These are phyloP conservation scores for Oryzias curvinotus DNA, from an alignment of 2,113 vertebrate genomes.

Conservation along the genomic window DNA sequence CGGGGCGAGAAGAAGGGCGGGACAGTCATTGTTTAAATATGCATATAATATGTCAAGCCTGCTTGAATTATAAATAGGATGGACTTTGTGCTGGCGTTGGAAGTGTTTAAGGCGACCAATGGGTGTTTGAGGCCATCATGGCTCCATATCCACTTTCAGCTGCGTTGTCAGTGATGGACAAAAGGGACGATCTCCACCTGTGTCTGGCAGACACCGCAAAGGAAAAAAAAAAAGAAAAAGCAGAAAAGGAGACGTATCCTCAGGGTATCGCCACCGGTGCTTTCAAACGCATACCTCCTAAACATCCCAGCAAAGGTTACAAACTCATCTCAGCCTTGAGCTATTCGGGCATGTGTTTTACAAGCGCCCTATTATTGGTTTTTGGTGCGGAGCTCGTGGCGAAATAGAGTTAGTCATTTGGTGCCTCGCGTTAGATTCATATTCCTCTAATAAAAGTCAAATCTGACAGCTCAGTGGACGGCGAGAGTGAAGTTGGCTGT, in stretches of 20 bases:
- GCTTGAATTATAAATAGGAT: constrained; percentile 63
- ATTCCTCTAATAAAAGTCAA: constrained; percentile 39
- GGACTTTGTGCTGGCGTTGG: constrained; percentile 41
- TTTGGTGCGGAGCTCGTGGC: too few species aligned
- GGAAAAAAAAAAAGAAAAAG: constrained; percentile 7
- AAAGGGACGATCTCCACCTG: constrained; percentile 38
- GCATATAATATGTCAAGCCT: constrained; percentile 35
- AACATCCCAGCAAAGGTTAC: constrained; percentile 3
- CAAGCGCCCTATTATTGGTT: too few species aligned
- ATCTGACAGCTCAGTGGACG: constrained; percentile 42
- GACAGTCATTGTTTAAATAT: constrained; percentile 57
- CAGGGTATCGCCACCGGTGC: background rate
- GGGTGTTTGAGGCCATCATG: constrained; percentile 44
- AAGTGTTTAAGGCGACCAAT: constrained; percentile 30
- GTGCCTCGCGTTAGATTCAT: constrained; percentile 24
- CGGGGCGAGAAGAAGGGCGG: constrained; percentile 15
- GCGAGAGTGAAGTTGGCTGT: constrained; percentile 13
- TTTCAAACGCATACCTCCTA: background rate
- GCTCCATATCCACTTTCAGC: constrained; percentile 50
- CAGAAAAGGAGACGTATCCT: constrained; percentile 4
- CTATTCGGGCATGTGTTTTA: background rate
- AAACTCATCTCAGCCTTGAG: constrained; percentile 4
- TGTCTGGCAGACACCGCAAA: background rate
- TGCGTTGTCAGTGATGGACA: constrained; percentile 37
- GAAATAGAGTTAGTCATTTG: background rate